Base-by-base conservation (phyloP, 1,140 invertebrate genomes). In the Neodiprion virginianus region DNA sequence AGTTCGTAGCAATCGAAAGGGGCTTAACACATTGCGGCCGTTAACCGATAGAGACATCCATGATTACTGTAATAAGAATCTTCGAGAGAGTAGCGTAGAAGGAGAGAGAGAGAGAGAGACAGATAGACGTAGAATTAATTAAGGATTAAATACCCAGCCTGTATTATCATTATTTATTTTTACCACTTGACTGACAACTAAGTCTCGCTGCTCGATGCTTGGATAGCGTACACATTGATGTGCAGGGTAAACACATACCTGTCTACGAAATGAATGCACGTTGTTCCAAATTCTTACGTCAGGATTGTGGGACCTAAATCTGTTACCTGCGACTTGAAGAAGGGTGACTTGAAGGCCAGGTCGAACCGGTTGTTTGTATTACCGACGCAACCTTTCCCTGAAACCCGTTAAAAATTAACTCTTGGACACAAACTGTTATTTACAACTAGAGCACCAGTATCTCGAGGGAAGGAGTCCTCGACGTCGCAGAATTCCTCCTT, bases 371-470 rank as follows among this genome's bases (percentile, higher is more conserved):
- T 8, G 53, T 61, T 61, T 14, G 11, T 12, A 17, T 61, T 61
- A 61, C 11, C 53, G 11, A 8, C 53, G 65, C 53, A 67, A 77
- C 67, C 79, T 77, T 40, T 77, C 72, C 28, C 72, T 50, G n/a
- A 71, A 75, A 73, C 69, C 70, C 23, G 75, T 71, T 71, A 75
- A 77, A 78, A 74, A 77, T 76, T 79, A 82, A 83, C 82, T 79
- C 82, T 84, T 81, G 65, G 8, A 12, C 53, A 17, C 53, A 65
- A 78, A 80, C 49, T 74, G 75, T 82, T 86, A 86, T 85, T 86
- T 84, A 85, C 83, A 86, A 87, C 84, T 86, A 74, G 85, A 86
- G 84, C 83, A 84, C 47, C 28, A 5, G 5, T 3, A 40, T 40
- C 28, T 40, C 28, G 28, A 40, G 5, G 28, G 28, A 40, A 40